phyloP scores from a whole-genome alignment of 2,888 invertebrate genomes.

The Agrotis clavis region DNA sequence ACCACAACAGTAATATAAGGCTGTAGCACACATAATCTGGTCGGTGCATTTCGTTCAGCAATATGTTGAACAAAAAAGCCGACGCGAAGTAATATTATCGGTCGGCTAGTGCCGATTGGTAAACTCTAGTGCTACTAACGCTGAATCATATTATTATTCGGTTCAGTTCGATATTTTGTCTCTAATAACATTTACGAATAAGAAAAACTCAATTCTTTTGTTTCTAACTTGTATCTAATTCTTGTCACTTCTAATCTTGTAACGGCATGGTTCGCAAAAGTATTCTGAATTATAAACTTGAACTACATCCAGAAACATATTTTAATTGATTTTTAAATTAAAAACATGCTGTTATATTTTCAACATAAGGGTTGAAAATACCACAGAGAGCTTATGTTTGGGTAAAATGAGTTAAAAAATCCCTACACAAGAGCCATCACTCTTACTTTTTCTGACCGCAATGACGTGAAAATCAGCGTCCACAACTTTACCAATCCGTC shows the following conservation, averaged over 20 bases:
- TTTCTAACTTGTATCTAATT: conserved; percentile 52
- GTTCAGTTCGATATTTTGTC: not conserved
- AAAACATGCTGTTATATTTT: no score
- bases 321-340: no score
- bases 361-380: not conserved
- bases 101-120: no score
- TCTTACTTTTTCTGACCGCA: not conserved
- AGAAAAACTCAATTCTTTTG: conserved; percentile 21
- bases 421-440: not conserved
- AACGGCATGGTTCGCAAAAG: conserved; percentile 13
- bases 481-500: not conserved
- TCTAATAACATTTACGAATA: conserved; percentile 47
- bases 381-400: not conserved
- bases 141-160: no score
- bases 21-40: no score
- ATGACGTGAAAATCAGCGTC: not conserved
- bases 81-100: no score
- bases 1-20: no score
- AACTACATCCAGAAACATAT: no score
- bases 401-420: no score
- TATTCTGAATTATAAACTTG: conserved; percentile 52
- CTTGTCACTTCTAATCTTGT: conserved; percentile 51
- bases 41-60: no score
- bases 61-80: no score
- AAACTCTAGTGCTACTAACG: no score